phyloP scores from a whole-genome alignment of 2,113 vertebrate species.

The Podarcis raffonei region DNA sequence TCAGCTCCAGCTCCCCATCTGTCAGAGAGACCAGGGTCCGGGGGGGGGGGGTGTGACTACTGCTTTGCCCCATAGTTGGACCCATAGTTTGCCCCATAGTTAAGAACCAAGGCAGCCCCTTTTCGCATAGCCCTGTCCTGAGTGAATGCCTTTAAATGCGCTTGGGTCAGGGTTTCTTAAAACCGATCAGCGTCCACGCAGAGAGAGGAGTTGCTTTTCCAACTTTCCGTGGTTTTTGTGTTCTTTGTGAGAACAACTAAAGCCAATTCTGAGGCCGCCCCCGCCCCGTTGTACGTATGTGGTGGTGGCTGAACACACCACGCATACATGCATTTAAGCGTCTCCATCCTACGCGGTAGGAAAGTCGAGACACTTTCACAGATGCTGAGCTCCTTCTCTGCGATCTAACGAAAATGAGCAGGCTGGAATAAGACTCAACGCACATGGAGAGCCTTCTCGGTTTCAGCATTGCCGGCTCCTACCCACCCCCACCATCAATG shows the following conservation, averaged over 20 bases:
- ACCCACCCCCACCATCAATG: no score
- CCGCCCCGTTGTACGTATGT: background rate
- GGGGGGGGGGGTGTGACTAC: background rate
- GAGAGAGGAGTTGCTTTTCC: background rate
- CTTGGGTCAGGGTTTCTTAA: background rate
- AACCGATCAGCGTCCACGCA: background rate
- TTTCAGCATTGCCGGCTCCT: background rate
- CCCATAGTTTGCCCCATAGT: background rate
- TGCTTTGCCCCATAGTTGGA: background rate
- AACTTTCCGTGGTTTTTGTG: background rate
- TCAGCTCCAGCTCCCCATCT: background rate
- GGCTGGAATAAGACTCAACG: background rate
- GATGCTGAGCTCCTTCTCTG: background rate
- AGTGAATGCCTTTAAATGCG: background rate
- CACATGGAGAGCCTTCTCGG: background rate
- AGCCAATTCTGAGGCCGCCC: background rate
- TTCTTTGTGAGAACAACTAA: background rate
- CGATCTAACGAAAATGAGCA: background rate
- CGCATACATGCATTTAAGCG: background rate
- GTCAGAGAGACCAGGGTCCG: background rate
- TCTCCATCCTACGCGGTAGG: background rate
- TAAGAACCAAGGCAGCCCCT: background rate
- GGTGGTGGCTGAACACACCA: no score
- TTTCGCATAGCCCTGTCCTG: background rate
- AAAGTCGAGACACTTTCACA: background rate